Base-by-base conservation (phyloP, 2,113 vertebrate species). In the Xyliphius kryptos region DNA sequence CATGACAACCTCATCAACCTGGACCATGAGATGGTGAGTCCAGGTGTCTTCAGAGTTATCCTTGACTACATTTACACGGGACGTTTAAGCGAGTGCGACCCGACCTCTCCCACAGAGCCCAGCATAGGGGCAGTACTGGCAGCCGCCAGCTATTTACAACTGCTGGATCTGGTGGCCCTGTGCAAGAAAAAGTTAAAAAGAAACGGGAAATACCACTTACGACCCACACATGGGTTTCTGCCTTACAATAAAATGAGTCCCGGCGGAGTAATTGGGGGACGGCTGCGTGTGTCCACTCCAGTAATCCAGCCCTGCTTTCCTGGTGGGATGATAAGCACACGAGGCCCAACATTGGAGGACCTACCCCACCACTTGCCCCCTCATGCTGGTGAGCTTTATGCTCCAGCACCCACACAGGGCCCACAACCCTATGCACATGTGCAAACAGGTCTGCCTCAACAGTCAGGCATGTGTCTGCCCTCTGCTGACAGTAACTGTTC, bases 1-100 rank as follows among this genome's bases (percentile, higher is more conserved):
- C 96, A 99, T 16, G 96, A 98, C 89, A 99, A 99, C 85, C 91
- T 99, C 80, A 92, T 99, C 79, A 98, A 97, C 86, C 86, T 99
- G 74, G 96, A 98, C 87, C 93, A 97, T 66, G 96, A 98, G 85
- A 97, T 98, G 95, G 94, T 98, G 83, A 98, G 95, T 87, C 95
- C 96, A n/a, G 91, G 89, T 53, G 90, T 97, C 75, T 98, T 98
- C 80, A 88, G 96, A 79, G 89, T 97, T 76, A 93, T 98, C 82
- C 87, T 98, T 78, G 96, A 98, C 85, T 98, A 97, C 82, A 98
- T 98, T 82, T 98, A 98, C 86, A 97, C 96, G 1, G 95, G 96
- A 52, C 91, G 93, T 49, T 83, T 99, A 70, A 89, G 74, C 5
- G 94, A 96, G 0, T 88, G 88, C 3, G 90, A 91, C 41, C 90